Evolutionary conservation across 2,797 vertebrate species (phyloP), one percentile per base, ranked within the genome.

Genomic region (Gymnothorax reevesii): DNA sequence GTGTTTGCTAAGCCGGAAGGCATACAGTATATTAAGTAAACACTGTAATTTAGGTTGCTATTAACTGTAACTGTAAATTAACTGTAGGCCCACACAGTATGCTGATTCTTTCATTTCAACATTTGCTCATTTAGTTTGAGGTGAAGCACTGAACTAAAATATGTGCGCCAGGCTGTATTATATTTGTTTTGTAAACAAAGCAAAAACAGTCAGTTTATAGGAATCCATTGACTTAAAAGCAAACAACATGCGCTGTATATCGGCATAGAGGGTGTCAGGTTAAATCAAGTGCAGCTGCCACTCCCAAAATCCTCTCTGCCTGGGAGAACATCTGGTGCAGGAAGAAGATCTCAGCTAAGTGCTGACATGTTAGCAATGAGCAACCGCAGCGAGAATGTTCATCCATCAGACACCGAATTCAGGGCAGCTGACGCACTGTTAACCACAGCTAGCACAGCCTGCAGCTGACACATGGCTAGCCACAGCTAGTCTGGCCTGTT

Each of bases 231-330:
- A 42, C 12, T 33, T 20, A 69, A n/a, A 71, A 69, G 60, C 17
- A 54, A 71, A 84, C 57, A 4, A 85, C 12, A 54, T 17, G 27
- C 22, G 55, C 54, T 22, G 57, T 22, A 71, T 49, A 71, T 57
- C 49, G 42, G 52, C 69, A 71, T 49, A 3, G 25, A 49, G 25
- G 49, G 57, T 17, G 55, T 52, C 7, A 10, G 9, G 25, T n/a
- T 22, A 84, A 84, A 84, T 71, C 15, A 57, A 85, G 54, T 10
- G 9, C 84, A 73, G 84, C 64, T 85, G 64, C 69, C 15, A n/a
- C 55, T 22, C 69, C 13, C 64, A 71, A n/a, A 85, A 57, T 55
- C 42, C 66, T 55, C 49, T 73, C n/a, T 57, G 5, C 73, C 66
- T 85, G 64, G 8, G 54, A 84, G 52, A 73, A 55, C 64, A 71